Percentiles rank a stretch among this genome's conserved stretches.
phyloP scores from a whole-genome alignment of 2,888 invertebrate species.

The Drosophila mimetica region DNA sequence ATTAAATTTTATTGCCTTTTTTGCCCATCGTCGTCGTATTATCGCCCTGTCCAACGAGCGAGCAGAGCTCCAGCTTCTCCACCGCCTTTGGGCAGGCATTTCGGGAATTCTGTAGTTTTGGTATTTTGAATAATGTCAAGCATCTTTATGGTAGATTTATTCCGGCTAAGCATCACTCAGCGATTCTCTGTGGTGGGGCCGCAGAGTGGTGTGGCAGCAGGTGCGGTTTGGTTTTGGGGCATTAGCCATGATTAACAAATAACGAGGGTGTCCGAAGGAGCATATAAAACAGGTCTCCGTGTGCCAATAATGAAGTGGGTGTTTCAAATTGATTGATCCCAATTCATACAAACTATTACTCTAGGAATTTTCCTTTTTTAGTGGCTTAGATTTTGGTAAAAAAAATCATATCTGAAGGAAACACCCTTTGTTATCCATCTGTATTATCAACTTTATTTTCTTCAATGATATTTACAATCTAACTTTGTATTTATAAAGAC shows the following conservation, averaged over 20 bases:
- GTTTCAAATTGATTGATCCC: conserved; percentile 1
- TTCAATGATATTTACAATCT: too few relatives aligned
- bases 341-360: not conserved
- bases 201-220: conserved; percentile 21
- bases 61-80: conserved; percentile 30
- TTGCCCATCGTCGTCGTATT: conserved; percentile 53
- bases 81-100: conserved; percentile 45
- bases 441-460: too few relatives aligned
- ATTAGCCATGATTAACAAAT: conserved; percentile 40
- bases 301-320: conserved; percentile 3
- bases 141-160: conserved; percentile 68
- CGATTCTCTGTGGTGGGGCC: conserved; percentile 17
- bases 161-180: conserved; percentile 38
- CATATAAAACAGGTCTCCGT: conserved; percentile 6
- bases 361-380: not conserved
- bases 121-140: conserved; percentile 73
- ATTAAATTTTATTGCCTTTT: conserved; percentile 77
- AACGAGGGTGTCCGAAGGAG: conserved; percentile 13
- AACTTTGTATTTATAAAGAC: too few relatives aligned
- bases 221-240: conserved; percentile 25
- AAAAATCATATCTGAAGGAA: too few relatives aligned
- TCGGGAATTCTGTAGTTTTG: conserved; percentile 64
- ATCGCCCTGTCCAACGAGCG: conserved; percentile 49
- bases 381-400: not conserved
- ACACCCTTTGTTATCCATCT: too few relatives aligned